Evolutionary conservation across 1,140 invertebrate genomes (phyloP).

Genomic region (Meteorus sp.): DNA sequence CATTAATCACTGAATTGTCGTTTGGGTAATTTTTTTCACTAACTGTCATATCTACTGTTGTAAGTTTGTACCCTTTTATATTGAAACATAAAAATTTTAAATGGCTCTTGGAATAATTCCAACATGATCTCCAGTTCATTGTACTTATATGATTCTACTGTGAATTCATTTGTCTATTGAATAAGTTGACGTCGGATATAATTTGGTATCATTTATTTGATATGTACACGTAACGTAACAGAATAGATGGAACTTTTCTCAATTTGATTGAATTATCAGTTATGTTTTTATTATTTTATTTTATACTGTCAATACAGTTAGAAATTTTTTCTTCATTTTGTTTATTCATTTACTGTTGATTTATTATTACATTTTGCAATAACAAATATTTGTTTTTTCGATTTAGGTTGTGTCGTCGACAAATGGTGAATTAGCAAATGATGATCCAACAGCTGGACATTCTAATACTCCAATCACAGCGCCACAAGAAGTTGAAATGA

Average conservation of each 20-base stretch:
- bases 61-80: too few species aligned
- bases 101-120: neutral
- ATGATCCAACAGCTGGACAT: constrained; percentile 94
- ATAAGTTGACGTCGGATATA: too few species aligned
- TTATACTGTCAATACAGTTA: too few species aligned
- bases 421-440: constrained; percentile 91
- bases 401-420: constrained; percentile 95
- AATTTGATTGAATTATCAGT: neutral
- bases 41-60: constrained; percentile 3
- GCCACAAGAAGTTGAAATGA: constrained; percentile 88
- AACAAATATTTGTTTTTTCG: constrained; percentile 40
- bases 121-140: neutral
- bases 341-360: too few species aligned
- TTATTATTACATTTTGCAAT: too few species aligned
- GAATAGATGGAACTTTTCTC: too few species aligned
- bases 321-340: constrained; percentile 20
- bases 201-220: too few species aligned
- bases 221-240: too few species aligned
- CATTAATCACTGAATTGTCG: constrained; percentile 10
- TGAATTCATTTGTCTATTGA: neutral
- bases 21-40: constrained; percentile 17
- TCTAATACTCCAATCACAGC: constrained; percentile 95
- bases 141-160: too few species aligned
- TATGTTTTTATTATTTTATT: neutral
- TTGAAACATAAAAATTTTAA: neutral